Evolutionary conservation across 2,888 invertebrate genomes (phyloP).

Genomic region (Acleris holmiana): DNA sequence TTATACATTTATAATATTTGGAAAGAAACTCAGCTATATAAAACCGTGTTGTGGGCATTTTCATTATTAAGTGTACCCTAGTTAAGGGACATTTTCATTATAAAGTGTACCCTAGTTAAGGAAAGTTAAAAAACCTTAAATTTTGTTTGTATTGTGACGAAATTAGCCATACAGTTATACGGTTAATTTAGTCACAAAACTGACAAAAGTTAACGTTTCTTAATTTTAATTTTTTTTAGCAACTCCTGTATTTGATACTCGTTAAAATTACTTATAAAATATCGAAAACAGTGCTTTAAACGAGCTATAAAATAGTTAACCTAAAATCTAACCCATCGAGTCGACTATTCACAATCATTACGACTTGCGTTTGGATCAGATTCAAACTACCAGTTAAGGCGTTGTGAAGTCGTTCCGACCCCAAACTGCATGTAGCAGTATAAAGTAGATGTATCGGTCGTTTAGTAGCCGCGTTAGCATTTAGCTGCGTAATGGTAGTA

Average conservation of each 20-base stretch:
- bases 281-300: neutral
- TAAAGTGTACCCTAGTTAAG: no score
- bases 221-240: no score
- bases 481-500: neutral
- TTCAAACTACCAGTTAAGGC: constrained; percentile 44
- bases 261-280: neutral
- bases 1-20: no score
- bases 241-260: neutral
- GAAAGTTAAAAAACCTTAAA: no score
- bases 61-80: no score
- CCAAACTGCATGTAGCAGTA: constrained; percentile 37
- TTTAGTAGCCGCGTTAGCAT: constrained; percentile 4
- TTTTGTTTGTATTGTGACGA: no score
- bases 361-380: constrained; percentile 40
- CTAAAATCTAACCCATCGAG: constrained; percentile 2
- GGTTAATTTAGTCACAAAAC: no score
- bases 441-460: constrained; percentile 2
- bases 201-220: no score
- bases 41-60: no score
- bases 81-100: no score
- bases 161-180: no score
- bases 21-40: no score
- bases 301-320: neutral
- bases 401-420: constrained; percentile 41
- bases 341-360: constrained; percentile 8